Base-by-base conservation (phyloP, 92 coral and sea anemone species). In the Metridium senile region DNA sequence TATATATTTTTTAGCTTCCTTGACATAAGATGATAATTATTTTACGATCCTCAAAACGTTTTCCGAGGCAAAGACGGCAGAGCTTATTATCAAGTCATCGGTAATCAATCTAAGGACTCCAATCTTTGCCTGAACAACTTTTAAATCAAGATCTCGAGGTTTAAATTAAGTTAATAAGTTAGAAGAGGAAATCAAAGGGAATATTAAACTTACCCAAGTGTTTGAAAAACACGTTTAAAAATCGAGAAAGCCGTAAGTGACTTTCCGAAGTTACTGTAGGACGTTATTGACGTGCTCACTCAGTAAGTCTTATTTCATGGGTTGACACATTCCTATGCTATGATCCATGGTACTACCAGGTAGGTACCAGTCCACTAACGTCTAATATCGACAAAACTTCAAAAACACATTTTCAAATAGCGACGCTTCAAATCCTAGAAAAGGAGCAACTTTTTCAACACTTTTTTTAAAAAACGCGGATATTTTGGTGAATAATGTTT, bases 221-320 rank as follows among this genome's bases (percentile, higher is more conserved):
- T 73, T 54, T 59, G 35, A 34, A 73, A 73, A 58, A 58, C 78
- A 57, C 78, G 67, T 58, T 57, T 33, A 73, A 73, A 57, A 33
- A 28, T 73, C 68, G 11, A 73, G 68, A 34, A 73, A 73, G 68
- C 39, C 65, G 32, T 33, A 67, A 58, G 32, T 73, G 68, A 77
- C 74, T 77, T 77, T 63, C 74, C 57, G 13, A 66, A 67, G 74
- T 16, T 63, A 54, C 56, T 61, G 33, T 25, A 32, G 21, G 66
- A 67, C 66, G 74, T 67, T 77, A 58, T 77, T 80, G 88, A 85
- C 90, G 88, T 78, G 82, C 70, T 80, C 61, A 75, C 85, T 91
- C 89, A 82, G 70, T 70, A 86, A 91, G 86, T 91, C 97, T 91
- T 88, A 91, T 85, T 91, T 91, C 87, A 91, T 91, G 88, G 56